Evolutionary conservation across 2,113 vertebrate genomes (phyloP), one percentile per base, ranked within the genome.

Genomic region (Labeo rohita): DNA sequence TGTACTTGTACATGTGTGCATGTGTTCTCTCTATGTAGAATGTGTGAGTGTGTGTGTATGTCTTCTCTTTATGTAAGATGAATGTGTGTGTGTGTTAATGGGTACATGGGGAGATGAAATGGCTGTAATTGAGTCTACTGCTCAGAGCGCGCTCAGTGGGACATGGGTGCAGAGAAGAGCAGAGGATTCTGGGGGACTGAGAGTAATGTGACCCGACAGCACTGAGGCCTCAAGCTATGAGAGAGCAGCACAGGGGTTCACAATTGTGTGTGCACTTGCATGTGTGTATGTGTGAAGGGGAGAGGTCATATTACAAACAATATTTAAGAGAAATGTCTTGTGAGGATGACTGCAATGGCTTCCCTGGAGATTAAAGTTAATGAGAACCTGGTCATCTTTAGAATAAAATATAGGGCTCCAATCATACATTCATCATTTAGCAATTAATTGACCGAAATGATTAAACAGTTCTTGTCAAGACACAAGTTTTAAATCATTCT

Each of bases 191-290:
- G 86, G 52, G 86, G 74, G 52, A 88, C 80, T 81, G 84, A 79
- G 70, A 80, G 61, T 89, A 81, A 89, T 87, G 73, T 74, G 83
- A 78, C 80, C 83, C 36, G 73, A 88, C 81, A 85, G 73, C 56
- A 50, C 13, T 13, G 52, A 65, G 23, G 75, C 87, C 85, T 79
- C 39, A 76, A 83, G 87, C 73, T 21, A 61, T 80, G 59, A 56
- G 15, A 70, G 18, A 56, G 81, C 59, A 85, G 85, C 68, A 65
- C 16, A 18, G 13, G 54, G 50, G 59, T 70, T 72, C 63, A 36
- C 43, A 50, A 63, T 39, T 63, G 21, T 66, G 65, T 80, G 52
- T 34, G 39, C 34, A 76, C 54, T 56, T 84, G 54, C 7, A 13
- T 79, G 47, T 47, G 49, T 61, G 65, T 61, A 16, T 72, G 66